Percentiles rank a stretch among this genome's conserved stretches.
Evolutionary conservation across 2,888 invertebrate species (phyloP).

Genomic region (Drosophila phalerata): DNA sequence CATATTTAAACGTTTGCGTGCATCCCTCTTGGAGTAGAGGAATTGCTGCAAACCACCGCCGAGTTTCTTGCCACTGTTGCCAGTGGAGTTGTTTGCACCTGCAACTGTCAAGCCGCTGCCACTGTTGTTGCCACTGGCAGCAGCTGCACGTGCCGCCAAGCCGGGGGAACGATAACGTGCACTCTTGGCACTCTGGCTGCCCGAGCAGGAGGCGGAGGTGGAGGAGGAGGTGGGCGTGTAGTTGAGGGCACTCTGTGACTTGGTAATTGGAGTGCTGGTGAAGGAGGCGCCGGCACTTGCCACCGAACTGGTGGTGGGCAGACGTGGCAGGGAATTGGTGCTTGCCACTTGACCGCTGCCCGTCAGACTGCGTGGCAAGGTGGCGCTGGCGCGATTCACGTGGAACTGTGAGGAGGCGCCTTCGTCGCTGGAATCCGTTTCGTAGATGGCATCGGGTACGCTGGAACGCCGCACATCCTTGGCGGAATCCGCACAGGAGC

Average conservation of each 20-base stretch:
- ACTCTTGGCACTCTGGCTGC: slow-evolving; percentile 89
- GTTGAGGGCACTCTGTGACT: slow-evolving; percentile 87
- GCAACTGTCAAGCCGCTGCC: neutral
- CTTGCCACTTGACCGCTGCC: slow-evolving; percentile 86
- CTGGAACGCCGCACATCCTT: slow-evolving; percentile 86
- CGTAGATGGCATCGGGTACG: slow-evolving; percentile 86
- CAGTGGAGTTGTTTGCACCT: slow-evolving; percentile 83
- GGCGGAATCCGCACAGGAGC: slow-evolving; percentile 67
- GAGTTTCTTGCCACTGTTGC: slow-evolving; percentile 88
- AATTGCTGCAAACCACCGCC: slow-evolving; percentile 88
- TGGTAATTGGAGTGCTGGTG: slow-evolving; percentile 86
- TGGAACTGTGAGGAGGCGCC: slow-evolving; percentile 85
- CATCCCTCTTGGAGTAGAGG: slow-evolving; percentile 88
- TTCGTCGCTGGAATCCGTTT: slow-evolving; percentile 79
- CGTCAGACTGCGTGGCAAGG: slow-evolving; percentile 89
- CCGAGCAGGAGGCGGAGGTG: slow-evolving; percentile 83
- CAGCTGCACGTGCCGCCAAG: slow-evolving; percentile 86
- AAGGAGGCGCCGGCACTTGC: slow-evolving; percentile 47
- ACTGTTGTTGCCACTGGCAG: slow-evolving; percentile 78
- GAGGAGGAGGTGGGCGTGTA: slow-evolving; percentile 70
- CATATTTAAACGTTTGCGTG: slow-evolving; percentile 86
- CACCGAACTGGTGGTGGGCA: slow-evolving; percentile 87
- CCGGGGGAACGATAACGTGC: slow-evolving; percentile 94
- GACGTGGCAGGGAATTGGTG: slow-evolving; percentile 92
- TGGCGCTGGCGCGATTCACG: slow-evolving; percentile 86